Percentiles rank a stretch among this genome's conserved stretches.
phyloP scores from a whole-genome alignment of 2,113 vertebrate genomes.

The Ceyx melanurus region DNA sequence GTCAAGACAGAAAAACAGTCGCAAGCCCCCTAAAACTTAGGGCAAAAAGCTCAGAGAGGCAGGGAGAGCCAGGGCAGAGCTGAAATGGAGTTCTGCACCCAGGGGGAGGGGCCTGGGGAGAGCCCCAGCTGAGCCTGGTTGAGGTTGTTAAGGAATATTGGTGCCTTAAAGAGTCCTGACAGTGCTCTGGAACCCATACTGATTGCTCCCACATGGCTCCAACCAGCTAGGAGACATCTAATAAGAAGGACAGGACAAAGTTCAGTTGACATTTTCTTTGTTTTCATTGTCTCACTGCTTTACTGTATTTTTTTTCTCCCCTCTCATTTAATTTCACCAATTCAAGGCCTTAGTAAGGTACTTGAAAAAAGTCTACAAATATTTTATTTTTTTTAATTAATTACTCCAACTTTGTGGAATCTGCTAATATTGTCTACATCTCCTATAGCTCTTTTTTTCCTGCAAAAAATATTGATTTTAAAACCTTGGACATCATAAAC shows the following conservation, averaged over 20 bases:
- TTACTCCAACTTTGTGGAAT: background rate
- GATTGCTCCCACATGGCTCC: background rate
- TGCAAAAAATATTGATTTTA: background rate
- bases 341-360: background rate
- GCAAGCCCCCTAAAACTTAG: too few relatives aligned
- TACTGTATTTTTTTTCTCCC: background rate
- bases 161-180: background rate
- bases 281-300: background rate
- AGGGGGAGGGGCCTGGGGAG: accelerated
- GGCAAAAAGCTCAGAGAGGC: accelerated
- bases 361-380: background rate
- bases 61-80: accelerated
- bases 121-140: background rate
- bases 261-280: background rate
- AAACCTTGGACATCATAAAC: too few relatives aligned
- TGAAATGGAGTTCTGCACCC: background rate
- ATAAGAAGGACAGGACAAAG: background rate
- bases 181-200: accelerated
- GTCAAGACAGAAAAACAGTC: too few relatives aligned
- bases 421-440: background rate
- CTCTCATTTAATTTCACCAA: background rate
- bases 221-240: background rate
- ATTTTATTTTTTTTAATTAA: background rate
- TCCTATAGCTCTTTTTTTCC: background rate
- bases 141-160: accelerated